Percentiles rank a stretch among this genome's conserved stretches.
These are phyloP conservation scores for Bombus superbus DNA, from an alignment of 1,140 invertebrate species.

Conservation along the genomic window DNA sequence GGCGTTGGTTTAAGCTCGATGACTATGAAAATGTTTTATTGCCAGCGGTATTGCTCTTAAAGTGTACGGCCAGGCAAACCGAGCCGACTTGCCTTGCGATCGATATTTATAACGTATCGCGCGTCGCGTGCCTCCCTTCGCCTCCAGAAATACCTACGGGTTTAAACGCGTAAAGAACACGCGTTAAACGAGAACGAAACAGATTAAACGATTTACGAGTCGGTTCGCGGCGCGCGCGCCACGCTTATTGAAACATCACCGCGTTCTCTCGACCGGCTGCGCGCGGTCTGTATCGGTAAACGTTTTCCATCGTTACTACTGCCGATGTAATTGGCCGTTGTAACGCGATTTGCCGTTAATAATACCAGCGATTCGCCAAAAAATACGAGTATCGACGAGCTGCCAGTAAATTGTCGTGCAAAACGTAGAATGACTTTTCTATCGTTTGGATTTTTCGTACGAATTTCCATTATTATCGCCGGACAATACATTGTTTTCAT, in stretches of 20 bases:
- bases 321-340: slow-evolving; percentile 32
- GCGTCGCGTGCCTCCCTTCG: slow-evolving; percentile 20
- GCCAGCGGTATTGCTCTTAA: slow-evolving; percentile 53
- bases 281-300: slow-evolving; percentile 23
- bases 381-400: slow-evolving; percentile 14
- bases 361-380: slow-evolving; percentile 35
- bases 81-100: slow-evolving; percentile 6
- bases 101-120: slow-evolving; percentile 56
- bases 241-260: slow-evolving; percentile 48
- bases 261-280: slow-evolving; percentile 1
- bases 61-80: background rate
- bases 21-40: slow-evolving; percentile 64
- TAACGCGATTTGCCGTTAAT: slow-evolving; percentile 44
- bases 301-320: slow-evolving; percentile 24
- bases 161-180: slow-evolving; percentile 42
- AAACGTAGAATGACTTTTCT: slow-evolving; percentile 8
- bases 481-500: background rate
- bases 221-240: background rate
- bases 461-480: background rate
- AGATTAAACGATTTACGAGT: slow-evolving; percentile 53
- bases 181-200: slow-evolving; percentile 36
- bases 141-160: slow-evolving; percentile 26
- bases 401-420: background rate
- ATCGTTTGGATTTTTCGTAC: background rate
- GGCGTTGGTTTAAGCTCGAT: slow-evolving; percentile 50